A percentile compares a stretch with the other conserved stretches of the same genome.
phyloP scores from a whole-genome alignment of 2,797 vertebrate species.

The Catostomus latipinnis region DNA sequence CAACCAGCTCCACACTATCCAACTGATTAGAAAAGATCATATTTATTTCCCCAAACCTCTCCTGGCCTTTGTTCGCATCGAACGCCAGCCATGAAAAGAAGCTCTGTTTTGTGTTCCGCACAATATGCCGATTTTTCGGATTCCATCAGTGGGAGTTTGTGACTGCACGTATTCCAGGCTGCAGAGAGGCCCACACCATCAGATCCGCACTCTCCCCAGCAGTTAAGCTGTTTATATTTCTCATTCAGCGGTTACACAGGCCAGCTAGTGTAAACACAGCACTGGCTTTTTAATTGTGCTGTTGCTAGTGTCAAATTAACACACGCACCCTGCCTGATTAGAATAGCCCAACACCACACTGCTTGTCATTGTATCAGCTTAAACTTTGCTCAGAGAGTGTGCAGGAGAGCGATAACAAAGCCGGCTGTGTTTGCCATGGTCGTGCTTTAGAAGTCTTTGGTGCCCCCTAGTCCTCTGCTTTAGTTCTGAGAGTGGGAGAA shows the following conservation, averaged over 20 bases:
- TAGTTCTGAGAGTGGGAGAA: conserved; percentile 65
- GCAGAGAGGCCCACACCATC: conserved; percentile 58
- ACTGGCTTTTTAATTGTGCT: conserved; percentile 83
- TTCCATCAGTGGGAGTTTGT: conserved; percentile 77
- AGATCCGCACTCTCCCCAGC: conserved; percentile 75
- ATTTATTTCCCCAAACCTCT: conserved; percentile 72
- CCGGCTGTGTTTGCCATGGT: conserved; percentile 74
- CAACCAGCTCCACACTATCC: conserved; percentile 55
- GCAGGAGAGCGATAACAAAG: conserved; percentile 77
- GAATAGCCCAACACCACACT: conserved; percentile 66
- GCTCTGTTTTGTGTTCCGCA: conserved; percentile 75
- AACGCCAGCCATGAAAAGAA: conserved; percentile 76
- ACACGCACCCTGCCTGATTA: conserved; percentile 74
- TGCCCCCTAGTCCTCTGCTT: conserved; percentile 62
- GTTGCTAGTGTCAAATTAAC: conserved; percentile 77
- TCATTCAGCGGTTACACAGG: conserved; percentile 82
- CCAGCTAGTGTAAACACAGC: conserved; percentile 82
- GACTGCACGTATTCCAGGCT: conserved; percentile 5
- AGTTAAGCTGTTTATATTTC: conserved; percentile 83
- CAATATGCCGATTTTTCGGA: conserved; percentile 75
- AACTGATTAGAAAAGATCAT: conserved; percentile 83
- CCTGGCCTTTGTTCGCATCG: conserved; percentile 35
- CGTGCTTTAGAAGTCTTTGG: conserved; percentile 65
- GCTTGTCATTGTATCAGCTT: conserved; percentile 82
- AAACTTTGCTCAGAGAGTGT: conserved; percentile 83